Percentiles rank a stretch among this genome's conserved stretches.
phyloP scores from a whole-genome alignment of 2,113 vertebrate species.

The Oryzias woworae region DNA sequence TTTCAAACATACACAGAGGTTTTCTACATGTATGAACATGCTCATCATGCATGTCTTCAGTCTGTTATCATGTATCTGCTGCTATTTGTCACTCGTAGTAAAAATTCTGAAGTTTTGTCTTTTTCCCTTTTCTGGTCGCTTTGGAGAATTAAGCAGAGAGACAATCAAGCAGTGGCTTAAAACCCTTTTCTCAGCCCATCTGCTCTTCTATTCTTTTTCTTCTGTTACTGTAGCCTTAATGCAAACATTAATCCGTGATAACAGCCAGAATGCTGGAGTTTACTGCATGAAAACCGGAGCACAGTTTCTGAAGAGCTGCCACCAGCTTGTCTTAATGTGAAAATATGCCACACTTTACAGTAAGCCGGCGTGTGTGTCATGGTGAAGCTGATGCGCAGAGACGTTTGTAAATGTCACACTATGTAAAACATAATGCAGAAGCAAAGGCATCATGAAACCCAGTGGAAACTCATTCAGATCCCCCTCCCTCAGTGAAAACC shows the following conservation, averaged over 20 bases:
- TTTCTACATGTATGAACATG: not conserved
- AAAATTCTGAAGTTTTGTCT: conserved; percentile 50
- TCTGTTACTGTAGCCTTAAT: conserved; percentile 9
- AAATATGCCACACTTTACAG: conserved; percentile 6
- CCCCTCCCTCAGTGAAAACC: not conserved
- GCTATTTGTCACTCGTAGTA: conserved; percentile 46
- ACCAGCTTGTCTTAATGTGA: not conserved
- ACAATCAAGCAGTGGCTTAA: conserved; percentile 35
- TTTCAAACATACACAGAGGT: too few relatives aligned
- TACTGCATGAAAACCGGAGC: too few relatives aligned
- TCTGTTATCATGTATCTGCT: conserved; percentile 45
- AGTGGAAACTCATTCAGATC: not conserved
- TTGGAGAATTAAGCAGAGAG: conserved; percentile 30
- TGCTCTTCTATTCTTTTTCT: conserved; percentile 3
- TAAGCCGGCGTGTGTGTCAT: not conserved
- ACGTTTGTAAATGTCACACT: conserved; percentile 2
- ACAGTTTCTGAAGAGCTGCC: not conserved
- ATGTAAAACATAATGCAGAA: conserved; percentile 9
- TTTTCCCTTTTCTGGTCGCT: conserved; percentile 35
- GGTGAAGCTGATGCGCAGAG: conserved; percentile 17
- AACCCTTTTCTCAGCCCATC: conserved; percentile 9
- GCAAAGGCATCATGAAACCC: not conserved
- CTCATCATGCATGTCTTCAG: conserved; percentile 34
- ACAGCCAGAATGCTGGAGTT: not conserved
- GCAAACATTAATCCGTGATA: conserved; percentile 4